Evolutionary conservation across 2,797 vertebrate species (phyloP), one percentile per base, ranked within the genome.

Genomic region (Molossus molossus): DNA sequence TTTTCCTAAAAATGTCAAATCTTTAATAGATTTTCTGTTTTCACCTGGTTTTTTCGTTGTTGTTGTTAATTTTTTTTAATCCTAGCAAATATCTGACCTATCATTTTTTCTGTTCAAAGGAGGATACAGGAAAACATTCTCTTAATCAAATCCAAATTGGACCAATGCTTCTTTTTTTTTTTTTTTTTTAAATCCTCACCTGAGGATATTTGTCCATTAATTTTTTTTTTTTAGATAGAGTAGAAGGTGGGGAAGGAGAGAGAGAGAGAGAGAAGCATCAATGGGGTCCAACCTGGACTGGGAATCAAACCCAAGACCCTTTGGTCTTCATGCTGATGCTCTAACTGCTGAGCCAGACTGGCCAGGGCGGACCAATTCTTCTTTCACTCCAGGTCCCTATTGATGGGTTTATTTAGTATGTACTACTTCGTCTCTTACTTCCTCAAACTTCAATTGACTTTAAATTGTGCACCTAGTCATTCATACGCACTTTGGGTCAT

Each of bases 1-100:
- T 91, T 90, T 82, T 83, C 69, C 86, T 72, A 86, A 88, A 90
- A 37, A 48, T 33, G 79, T 94, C n/a, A 82, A n/a, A 70, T 53
- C 17, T 89, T 93, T 27, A 27, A 18, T 83, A 69, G 55, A 40
- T 77, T 86, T 27, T 40, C 92, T 69, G 21, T 92, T 90, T 92
- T 58, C 27, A 13, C 55, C 6, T 75, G 14, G 14, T 58, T 91
- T 21, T 58, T 88, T 33, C 33, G 33, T 33, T 85, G 1, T 62
- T 62, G 23, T n/a, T 80, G 50, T 81, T 33, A 81, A 45, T 62
- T 45, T 73, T 67, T 23, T 10, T 23, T 75, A 69, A 81, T 23
- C 15, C 9, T 55, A 79, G 48, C 21, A 88, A 70, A 82, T 58
- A 88, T 91, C 50, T 89, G 62, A 40, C 4, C 53, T 57, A 9